Percentiles rank a stretch among this genome's conserved stretches.
phyloP scores from a whole-genome alignment of 2,888 invertebrate genomes.

The Panorpa germanica region DNA sequence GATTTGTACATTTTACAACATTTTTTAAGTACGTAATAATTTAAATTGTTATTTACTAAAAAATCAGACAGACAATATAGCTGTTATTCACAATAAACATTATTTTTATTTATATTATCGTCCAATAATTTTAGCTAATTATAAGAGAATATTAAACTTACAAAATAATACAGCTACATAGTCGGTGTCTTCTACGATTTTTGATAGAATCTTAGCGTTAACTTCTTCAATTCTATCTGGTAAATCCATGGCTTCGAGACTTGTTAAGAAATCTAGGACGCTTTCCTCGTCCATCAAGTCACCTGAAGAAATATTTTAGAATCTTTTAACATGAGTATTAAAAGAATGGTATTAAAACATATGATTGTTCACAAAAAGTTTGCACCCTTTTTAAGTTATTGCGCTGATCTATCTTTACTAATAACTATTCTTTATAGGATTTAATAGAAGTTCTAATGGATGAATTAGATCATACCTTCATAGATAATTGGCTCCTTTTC shows the following conservation, averaged over 20 bases:
- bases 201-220: slow-evolving; percentile 71
- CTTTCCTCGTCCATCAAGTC: slow-evolving; percentile 91
- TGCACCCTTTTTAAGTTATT: background rate
- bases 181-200: slow-evolving; percentile 80
- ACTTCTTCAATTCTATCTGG: slow-evolving; percentile 93
- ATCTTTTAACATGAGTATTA: slow-evolving; percentile 7
- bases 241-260: slow-evolving; percentile 85
- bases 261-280: slow-evolving; percentile 83
- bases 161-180: slow-evolving; percentile 87
- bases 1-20: too few species aligned
- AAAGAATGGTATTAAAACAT: slow-evolving; percentile 1
- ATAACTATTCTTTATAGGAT: slow-evolving; percentile 4
- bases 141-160: slow-evolving; percentile 43
- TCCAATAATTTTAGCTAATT: slow-evolving; percentile 8
- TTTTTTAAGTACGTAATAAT: too few species aligned
- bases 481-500: slow-evolving; percentile 92
- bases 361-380: background rate
- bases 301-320: slow-evolving; percentile 31
- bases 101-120: too few species aligned
- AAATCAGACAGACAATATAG: too few species aligned
- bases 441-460: background rate
- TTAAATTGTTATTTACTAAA: too few species aligned
- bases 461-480: slow-evolving; percentile 43
- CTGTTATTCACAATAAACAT: too few species aligned
- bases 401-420: background rate